These are phyloP conservation scores for Drosophila tripunctata DNA, from an alignment of 2,888 invertebrate species.

Conservation along the genomic window DNA sequence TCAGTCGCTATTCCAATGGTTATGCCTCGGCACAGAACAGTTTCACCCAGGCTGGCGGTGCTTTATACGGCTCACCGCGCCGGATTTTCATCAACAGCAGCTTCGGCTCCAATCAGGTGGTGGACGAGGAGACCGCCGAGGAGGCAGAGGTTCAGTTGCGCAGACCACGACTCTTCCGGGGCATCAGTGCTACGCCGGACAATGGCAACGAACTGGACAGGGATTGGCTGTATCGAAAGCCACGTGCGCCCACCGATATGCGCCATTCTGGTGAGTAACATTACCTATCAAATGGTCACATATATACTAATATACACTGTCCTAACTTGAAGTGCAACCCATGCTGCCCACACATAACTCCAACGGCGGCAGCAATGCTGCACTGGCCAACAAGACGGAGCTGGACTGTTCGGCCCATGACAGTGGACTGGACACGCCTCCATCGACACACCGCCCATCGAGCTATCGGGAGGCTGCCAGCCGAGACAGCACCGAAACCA, in stretches of 20 bases:
- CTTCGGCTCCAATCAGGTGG: slow-evolving; percentile 82
- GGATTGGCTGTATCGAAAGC: slow-evolving; percentile 84
- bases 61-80: slow-evolving; percentile 82
- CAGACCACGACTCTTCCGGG: slow-evolving; percentile 78
- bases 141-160: slow-evolving; percentile 83
- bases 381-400: slow-evolving; percentile 83
- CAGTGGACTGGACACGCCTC: slow-evolving; percentile 84
- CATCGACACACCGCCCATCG: slow-evolving; percentile 84
- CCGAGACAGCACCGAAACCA: slow-evolving; percentile 83
- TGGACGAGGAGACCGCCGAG: slow-evolving; percentile 82
- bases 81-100: slow-evolving; percentile 83
- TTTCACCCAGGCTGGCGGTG: slow-evolving; percentile 73
- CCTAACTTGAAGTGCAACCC: slow-evolving; percentile 84
- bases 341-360: slow-evolving; percentile 73
- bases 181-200: slow-evolving; percentile 76
- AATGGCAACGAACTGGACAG: slow-evolving; percentile 83
- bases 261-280: slow-evolving; percentile 82
- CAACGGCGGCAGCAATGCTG: slow-evolving; percentile 50
- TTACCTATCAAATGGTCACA: not conserved
- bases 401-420: slow-evolving; percentile 86
- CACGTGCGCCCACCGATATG: slow-evolving; percentile 83
- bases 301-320: not conserved
- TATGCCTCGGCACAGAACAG: slow-evolving; percentile 82
- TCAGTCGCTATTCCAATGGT: slow-evolving; percentile 82
- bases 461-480: slow-evolving; percentile 82